Conservation (phyloP, 2,888 invertebrate species). For the Euphydryas editha region DNA sequence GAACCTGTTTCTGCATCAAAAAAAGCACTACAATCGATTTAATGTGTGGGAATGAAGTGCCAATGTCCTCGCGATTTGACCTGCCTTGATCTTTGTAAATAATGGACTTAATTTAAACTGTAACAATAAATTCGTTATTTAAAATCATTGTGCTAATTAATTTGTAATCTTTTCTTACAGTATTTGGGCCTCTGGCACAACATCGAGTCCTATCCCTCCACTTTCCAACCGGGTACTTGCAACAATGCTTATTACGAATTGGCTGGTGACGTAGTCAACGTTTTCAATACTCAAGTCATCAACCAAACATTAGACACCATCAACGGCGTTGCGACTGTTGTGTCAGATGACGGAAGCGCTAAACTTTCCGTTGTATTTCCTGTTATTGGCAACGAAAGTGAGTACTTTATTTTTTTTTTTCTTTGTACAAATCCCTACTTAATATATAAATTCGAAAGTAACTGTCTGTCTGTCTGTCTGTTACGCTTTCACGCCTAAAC, state of each 20-base stretch:
- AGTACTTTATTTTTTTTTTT: conserved; percentile 25
- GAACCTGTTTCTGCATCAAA: too few species aligned
- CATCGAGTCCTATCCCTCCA: conserved; percentile 62
- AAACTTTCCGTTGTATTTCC: conserved; percentile 85
- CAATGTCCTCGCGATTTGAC: too few species aligned
- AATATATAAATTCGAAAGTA: too few species aligned
- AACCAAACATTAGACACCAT: conserved; percentile 77
- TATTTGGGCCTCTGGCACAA: conserved; percentile 66
- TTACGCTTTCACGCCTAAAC: too few species aligned
- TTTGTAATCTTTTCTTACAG: conserved; percentile 48
- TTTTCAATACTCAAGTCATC: conserved; percentile 65
- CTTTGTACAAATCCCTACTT: too few species aligned
- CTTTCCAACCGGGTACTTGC: conserved; percentile 62
- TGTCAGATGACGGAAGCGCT: conserved; percentile 75
- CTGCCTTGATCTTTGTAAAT: too few species aligned
- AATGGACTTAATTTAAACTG: too few species aligned
- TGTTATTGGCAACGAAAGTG: conserved; percentile 67
- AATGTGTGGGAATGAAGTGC: too few species aligned
- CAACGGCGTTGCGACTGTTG: conserved; percentile 74
- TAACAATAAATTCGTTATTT: too few species aligned
- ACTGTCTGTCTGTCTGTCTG: too few species aligned
- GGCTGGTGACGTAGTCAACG: conserved; percentile 51
- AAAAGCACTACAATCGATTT: too few species aligned
- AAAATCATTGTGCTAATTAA: background rate
- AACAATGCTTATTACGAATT: conserved; percentile 60